Conservation (phyloP, 1,140 invertebrate genomes). For the Camponotus floridanus region DNA sequence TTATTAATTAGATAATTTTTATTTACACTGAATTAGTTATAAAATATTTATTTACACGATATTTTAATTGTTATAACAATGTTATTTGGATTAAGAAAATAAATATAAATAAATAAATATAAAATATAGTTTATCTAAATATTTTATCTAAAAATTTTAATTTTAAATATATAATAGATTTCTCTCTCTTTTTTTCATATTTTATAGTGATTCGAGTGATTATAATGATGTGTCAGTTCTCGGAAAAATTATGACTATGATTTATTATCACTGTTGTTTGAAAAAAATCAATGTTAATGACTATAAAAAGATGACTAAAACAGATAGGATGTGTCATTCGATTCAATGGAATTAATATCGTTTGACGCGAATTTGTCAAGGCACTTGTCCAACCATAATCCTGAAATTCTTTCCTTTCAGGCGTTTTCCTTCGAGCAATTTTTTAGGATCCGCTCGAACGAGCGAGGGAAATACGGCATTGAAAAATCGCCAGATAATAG, state of each 20-base stretch:
- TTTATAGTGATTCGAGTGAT: background rate
- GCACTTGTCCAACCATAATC: background rate
- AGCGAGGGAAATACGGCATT: conserved; percentile 41
- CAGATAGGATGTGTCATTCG: background rate
- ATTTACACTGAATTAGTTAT: too few species aligned
- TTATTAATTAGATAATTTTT: background rate
- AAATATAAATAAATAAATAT: background rate
- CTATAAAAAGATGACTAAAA: background rate
- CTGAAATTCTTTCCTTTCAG: conserved; percentile 10
- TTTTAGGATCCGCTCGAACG: conserved; percentile 27
- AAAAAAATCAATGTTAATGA: background rate
- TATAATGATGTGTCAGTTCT: background rate
- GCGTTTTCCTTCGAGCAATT: conserved; percentile 24
- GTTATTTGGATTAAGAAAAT: background rate
- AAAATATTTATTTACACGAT: background rate
- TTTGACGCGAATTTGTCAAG: conserved; percentile 8
- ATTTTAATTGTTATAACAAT: background rate
- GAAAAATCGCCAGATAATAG: conserved; percentile 71
- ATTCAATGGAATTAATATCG: conserved; percentile 40
- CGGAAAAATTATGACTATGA: background rate
- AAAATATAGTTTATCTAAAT: background rate
- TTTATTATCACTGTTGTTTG: background rate
- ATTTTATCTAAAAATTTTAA: background rate
- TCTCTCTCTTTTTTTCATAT: background rate
- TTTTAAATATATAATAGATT: background rate